Base-by-base conservation (phyloP, 2,888 invertebrate species). In the Meandrusa payeni region DNA sequence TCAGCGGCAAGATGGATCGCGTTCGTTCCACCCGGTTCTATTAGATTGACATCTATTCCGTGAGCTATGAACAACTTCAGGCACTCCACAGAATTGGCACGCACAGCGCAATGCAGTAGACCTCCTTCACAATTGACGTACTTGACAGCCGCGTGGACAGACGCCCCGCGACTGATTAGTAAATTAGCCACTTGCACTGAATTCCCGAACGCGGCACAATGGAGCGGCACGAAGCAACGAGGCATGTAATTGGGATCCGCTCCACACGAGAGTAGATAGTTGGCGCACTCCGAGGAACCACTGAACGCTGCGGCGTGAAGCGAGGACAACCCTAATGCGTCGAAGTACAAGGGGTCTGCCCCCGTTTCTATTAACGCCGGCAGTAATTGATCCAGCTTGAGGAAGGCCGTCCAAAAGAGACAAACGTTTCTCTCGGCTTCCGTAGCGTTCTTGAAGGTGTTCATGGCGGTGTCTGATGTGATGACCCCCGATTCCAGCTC, bases 191-290 rank as follows among this genome's bases (percentile, higher is more conserved):
- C 95, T 61, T 94, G 92, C 38, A 93, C 90, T 48, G 95, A 93
- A 65, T 96, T 95, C 6, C 96, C 95, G 77, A 96, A 95, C 19
- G 96, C 96, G 6, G 97, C 95, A 69, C 95, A 96, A 74, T 97
- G 97, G 45, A 97, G 89, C 0, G 97, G 95, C 29, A 94, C 93
- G 68, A 94, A 94, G 57, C 92, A 91, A 68, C 93, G 92, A 46
- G 91, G 90, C 64, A 91, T 90, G 36, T 91, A 89, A 76, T 93
- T 93, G 4, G 94, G 90, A 59, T 93, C 92, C 52, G 91, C 89
- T 1, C 93, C 93, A 58, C 91, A 90, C 15, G 90, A 77, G 31
- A 95, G 89, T 36, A 95, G 86, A 64, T 90, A 93, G 55, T 89
- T 90, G 4, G 93, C 91, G 49, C 94, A 93, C 9, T 92, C 90